Conservation (phyloP, 1,140 invertebrate genomes). For the Drosophila teissieri region DNA sequence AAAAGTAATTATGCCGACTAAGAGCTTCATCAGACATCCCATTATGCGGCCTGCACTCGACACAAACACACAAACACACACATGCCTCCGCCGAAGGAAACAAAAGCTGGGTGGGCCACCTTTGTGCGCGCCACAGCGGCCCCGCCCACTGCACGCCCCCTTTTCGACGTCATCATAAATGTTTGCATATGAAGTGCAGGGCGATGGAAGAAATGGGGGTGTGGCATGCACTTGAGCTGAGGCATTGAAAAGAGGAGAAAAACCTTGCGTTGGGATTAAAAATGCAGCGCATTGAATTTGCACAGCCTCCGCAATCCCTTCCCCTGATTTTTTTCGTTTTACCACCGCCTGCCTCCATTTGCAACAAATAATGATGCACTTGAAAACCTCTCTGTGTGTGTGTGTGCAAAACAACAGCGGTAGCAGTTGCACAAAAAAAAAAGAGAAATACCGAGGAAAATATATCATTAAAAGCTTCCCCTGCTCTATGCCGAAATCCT, state of each 20-base stretch:
- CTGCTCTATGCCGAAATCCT: slow-evolving; percentile 8
- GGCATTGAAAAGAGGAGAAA: slow-evolving; percentile 73
- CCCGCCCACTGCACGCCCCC: slow-evolving; percentile 15
- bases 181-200: slow-evolving; percentile 76
- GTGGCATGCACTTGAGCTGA: slow-evolving; percentile 77
- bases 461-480: slow-evolving; percentile 68
- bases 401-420: slow-evolving; percentile 58
- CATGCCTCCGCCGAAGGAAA: slow-evolving; percentile 43
- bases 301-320: slow-evolving; percentile 28
- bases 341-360: slow-evolving; percentile 43
- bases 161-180: slow-evolving; percentile 68
- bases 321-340: background rate
- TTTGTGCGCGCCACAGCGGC: slow-evolving; percentile 58
- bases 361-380: slow-evolving; percentile 83
- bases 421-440: slow-evolving; percentile 34
- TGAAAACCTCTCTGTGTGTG: slow-evolving; percentile 65
- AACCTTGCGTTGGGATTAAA: slow-evolving; percentile 79
- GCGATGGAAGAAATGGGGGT: slow-evolving; percentile 23
- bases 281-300: slow-evolving; percentile 82
- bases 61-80: slow-evolving; percentile 33
- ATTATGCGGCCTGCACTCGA: slow-evolving; percentile 81
- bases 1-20: slow-evolving; percentile 83
- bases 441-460: background rate
- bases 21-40: slow-evolving; percentile 83
- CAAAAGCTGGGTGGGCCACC: slow-evolving; percentile 69